Conservation (phyloP, 30 jellyfish, hydroid and myxozoan species). For the Mastigias papua region DNA sequence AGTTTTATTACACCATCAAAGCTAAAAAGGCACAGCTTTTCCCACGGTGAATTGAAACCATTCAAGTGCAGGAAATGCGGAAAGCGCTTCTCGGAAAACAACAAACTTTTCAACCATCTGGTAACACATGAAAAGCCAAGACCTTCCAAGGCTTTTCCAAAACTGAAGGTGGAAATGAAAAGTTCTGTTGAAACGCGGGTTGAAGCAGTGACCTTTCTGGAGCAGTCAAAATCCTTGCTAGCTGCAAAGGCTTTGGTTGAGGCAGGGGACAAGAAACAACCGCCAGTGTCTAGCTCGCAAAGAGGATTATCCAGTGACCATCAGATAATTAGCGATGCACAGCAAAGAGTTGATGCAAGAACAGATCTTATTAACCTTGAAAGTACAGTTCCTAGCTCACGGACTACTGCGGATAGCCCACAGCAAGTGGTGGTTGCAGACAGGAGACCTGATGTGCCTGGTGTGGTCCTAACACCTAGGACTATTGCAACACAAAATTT, state of each 20-base stretch:
- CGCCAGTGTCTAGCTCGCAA: not conserved
- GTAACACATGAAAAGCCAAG: conserved; percentile 52
- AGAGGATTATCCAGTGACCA: not conserved
- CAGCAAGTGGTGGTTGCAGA: not conserved
- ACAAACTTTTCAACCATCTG: conserved; percentile 69
- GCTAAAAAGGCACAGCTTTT: conserved; percentile 67
- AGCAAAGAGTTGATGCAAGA: not conserved
- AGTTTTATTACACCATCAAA: conserved; percentile 72
- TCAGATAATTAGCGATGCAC: not conserved
- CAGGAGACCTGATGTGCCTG: not conserved
- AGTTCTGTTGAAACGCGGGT: not conserved
- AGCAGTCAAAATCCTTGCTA: not conserved
- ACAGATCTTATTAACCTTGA: too few relatives aligned
- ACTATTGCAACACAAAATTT: not conserved
- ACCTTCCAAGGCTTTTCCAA: conserved; percentile 3
- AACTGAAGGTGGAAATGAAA: not conserved
- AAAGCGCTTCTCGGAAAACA: conserved; percentile 71
- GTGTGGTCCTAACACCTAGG: not conserved
- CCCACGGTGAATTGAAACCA: conserved; percentile 75
- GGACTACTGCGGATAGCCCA: not conserved
- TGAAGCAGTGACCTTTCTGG: not conserved
- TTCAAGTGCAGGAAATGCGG: conserved; percentile 61
- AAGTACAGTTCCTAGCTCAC: not conserved
- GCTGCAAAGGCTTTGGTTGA: not conserved
- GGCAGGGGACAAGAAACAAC: not conserved